phyloP scores from a whole-genome alignment of 2,888 invertebrate species.

The Fissipunctia ypsillon region DNA sequence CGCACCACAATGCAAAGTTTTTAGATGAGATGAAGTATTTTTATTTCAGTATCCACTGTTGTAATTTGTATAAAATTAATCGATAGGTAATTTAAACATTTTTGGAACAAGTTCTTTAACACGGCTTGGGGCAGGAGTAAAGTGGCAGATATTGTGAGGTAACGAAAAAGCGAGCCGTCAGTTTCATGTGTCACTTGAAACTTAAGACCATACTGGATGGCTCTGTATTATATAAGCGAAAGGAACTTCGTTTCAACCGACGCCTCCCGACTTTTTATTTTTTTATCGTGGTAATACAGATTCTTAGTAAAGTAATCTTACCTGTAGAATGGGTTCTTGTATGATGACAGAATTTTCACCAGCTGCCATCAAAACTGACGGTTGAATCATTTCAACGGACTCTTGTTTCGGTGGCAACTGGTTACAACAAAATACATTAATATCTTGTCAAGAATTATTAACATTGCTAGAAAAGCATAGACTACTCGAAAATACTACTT shows the following conservation, averaged over 20 bases:
- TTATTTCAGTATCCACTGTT: not conserved
- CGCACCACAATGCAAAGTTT: not conserved
- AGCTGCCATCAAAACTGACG: conserved; percentile 74
- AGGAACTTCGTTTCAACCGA: no score
- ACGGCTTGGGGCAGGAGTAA: no score
- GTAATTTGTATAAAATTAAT: not conserved
- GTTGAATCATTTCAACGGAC: conserved; percentile 75
- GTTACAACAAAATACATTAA: conserved; percentile 24
- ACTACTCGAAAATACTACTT: conserved; percentile 7
- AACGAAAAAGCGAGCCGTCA: no score
- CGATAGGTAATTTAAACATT: not conserved
- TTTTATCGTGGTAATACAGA: not conserved
- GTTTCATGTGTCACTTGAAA: no score
- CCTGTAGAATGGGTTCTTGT: conserved; percentile 85
- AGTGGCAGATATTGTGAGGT: no score
- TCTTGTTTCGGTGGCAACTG: conserved; percentile 81
- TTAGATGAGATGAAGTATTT: not conserved
- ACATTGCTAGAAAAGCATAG: not conserved
- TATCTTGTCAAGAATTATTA: not conserved
- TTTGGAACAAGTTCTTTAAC: no score
- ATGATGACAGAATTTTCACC: conserved; percentile 80
- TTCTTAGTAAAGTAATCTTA: conserved; percentile 40
- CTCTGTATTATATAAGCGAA: no score
- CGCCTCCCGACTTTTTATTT: no score
- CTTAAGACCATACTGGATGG: no score